These are phyloP conservation scores for Centropus bengalensis DNA, from an alignment of 2,113 vertebrate species.

Conservation along the genomic window DNA sequence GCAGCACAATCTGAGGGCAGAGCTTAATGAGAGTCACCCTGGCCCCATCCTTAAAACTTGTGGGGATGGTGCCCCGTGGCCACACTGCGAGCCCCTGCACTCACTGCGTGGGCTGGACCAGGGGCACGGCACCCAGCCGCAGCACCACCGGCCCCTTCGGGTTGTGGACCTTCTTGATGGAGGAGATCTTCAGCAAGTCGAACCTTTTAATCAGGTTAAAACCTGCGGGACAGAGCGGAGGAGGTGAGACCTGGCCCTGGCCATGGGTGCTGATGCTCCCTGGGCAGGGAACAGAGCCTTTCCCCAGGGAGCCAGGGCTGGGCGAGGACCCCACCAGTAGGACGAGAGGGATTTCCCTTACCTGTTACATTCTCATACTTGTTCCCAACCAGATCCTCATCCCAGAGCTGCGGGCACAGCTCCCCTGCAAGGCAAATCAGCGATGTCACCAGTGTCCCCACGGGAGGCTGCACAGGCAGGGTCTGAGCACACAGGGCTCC, in stretches of 20 bases:
- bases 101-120: conserved; percentile 88
- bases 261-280: background rate
- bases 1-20: background rate
- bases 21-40: rapidly evolving
- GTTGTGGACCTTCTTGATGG: conserved; percentile 90
- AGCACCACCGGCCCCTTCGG: conserved; percentile 84
- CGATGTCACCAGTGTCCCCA: rapidly evolving
- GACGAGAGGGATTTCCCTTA: background rate
- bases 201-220: conserved; percentile 92
- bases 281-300: background rate
- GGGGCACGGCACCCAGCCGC: conserved; percentile 82
- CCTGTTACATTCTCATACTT: conserved; percentile 73
- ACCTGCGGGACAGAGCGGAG: conserved; percentile 71
- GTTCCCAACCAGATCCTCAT: conserved; percentile 71
- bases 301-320: rapidly evolving
- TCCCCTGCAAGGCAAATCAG: conserved; percentile 49
- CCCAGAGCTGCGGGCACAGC: conserved; percentile 67
- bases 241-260: background rate
- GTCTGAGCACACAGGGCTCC: background rate
- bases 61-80: rapidly evolving
- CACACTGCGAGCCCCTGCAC: background rate
- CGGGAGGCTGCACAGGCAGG: background rate
- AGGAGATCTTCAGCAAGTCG: conserved; percentile 84
- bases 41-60: rapidly evolving
- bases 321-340: rapidly evolving